Conservation (phyloP, 2,797 vertebrate species). For the Lagorchestes hirsutus region DNA sequence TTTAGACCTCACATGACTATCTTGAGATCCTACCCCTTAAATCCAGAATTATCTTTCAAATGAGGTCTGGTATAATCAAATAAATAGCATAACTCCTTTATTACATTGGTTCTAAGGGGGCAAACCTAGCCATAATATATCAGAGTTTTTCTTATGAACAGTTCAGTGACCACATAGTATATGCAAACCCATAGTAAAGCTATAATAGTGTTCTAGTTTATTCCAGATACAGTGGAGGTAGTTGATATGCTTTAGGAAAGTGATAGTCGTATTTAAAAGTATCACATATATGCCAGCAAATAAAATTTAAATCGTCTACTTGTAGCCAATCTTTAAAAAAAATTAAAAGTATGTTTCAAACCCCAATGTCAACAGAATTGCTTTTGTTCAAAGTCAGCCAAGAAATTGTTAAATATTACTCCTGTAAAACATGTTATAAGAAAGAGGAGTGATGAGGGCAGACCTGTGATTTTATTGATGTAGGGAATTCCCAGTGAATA, state of each 20-base stretch:
- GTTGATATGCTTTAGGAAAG: neutral
- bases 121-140: neutral
- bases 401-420: slow-evolving; percentile 49
- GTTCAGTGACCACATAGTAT: neutral
- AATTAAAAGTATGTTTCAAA: slow-evolving; percentile 20
- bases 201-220: neutral
- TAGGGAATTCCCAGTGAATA: neutral
- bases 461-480: neutral
- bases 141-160: neutral
- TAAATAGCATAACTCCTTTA: neutral
- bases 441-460: neutral
- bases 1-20: slow-evolving; percentile 14
- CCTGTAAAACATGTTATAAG: slow-evolving; percentile 38
- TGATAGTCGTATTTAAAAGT: neutral
- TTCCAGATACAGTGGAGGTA: neutral
- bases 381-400: slow-evolving; percentile 61
- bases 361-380: slow-evolving; percentile 61
- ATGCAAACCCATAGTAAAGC: neutral
- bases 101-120: neutral
- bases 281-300: neutral
- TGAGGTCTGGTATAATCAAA: slow-evolving; percentile 28
- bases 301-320: neutral
- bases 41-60: slow-evolving; percentile 12
- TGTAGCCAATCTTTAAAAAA: slow-evolving; percentile 7
- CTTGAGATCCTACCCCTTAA: slow-evolving; percentile 51